These are phyloP conservation scores for Pharmacophagus antenor DNA, from an alignment of 2,888 invertebrate genomes.

Conservation along the genomic window DNA sequence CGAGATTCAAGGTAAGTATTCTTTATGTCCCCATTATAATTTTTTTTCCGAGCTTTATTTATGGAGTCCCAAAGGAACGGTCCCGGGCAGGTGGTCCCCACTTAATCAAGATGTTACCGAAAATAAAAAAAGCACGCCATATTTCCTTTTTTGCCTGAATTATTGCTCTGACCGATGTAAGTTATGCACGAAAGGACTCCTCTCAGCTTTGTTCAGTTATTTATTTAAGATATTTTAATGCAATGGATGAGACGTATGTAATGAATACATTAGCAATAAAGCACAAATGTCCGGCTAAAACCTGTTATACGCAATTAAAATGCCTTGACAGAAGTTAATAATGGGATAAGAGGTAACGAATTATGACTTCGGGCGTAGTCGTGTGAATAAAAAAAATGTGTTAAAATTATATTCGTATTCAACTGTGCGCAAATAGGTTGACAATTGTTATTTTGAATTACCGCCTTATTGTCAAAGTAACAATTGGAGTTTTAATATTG, in stretches of 20 bases:
- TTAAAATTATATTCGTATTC: not conserved
- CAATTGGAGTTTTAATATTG: no score
- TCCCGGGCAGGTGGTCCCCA: slow-evolving; percentile 76
- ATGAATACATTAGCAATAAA: slow-evolving; percentile 79
- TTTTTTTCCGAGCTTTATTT: slow-evolving; percentile 70
- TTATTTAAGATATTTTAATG: slow-evolving; percentile 70
- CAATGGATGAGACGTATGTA: slow-evolving; percentile 72
- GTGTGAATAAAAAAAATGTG: slow-evolving; percentile 27
- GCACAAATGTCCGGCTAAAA: slow-evolving; percentile 47
- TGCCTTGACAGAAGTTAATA: slow-evolving; percentile 65
- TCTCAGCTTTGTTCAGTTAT: slow-evolving; percentile 65
- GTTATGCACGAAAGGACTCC: slow-evolving; percentile 58
- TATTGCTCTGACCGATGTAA: slow-evolving; percentile 67
- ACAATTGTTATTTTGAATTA: no score
- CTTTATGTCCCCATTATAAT: slow-evolving; percentile 71
- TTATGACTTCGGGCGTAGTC: slow-evolving; percentile 20
- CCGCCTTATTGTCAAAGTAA: no score
- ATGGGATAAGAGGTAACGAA: slow-evolving; percentile 32
- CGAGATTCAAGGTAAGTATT: slow-evolving; percentile 62
- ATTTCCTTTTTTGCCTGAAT: slow-evolving; percentile 73
- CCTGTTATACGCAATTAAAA: slow-evolving; percentile 65
- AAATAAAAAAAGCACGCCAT: slow-evolving; percentile 68
- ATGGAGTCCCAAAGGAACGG: slow-evolving; percentile 63
- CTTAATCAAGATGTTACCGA: slow-evolving; percentile 81
- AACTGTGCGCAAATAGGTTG: not conserved